Conservation (phyloP, 2,888 invertebrate species). For the Philonicus albiceps region DNA sequence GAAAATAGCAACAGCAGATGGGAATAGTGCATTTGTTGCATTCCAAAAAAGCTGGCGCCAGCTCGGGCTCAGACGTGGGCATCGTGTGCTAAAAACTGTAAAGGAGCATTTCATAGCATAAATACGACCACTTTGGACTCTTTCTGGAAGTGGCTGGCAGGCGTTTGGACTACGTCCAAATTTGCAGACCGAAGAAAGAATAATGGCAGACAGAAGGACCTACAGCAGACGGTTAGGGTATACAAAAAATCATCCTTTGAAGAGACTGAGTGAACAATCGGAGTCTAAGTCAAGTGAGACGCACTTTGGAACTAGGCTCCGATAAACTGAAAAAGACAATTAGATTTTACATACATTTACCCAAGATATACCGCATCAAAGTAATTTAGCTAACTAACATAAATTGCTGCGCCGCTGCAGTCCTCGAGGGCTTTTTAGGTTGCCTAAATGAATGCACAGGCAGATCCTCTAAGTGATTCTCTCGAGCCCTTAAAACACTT, state of each 20-base stretch:
- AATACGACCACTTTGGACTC: neutral
- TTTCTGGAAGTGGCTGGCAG: conserved; percentile 3
- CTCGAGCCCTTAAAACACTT: neutral
- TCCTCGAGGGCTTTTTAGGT: neutral
- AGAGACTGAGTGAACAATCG: neutral
- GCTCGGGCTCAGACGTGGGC: neutral
- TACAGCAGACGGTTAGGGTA: neutral
- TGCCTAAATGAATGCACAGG: neutral
- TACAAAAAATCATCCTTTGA: neutral
- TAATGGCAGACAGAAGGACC: neutral
- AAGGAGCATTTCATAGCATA: neutral
- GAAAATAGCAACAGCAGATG: conserved; percentile 5
- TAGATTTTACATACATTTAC: conserved; percentile 3
- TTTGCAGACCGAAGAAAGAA: conserved; percentile 2
- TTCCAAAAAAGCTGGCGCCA: conserved; percentile 6
- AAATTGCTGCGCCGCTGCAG: neutral
- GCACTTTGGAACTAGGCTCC: neutral
- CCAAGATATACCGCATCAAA: neutral
- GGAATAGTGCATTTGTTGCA: conserved; percentile 12
- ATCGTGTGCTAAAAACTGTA: neutral
- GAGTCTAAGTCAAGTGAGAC: neutral
- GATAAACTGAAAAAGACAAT: neutral
- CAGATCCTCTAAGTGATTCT: neutral
- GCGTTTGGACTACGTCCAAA: neutral
- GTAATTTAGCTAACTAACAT: neutral